phyloP scores from a whole-genome alignment of 2,797 vertebrate species.

The Arvicola amphibius region DNA sequence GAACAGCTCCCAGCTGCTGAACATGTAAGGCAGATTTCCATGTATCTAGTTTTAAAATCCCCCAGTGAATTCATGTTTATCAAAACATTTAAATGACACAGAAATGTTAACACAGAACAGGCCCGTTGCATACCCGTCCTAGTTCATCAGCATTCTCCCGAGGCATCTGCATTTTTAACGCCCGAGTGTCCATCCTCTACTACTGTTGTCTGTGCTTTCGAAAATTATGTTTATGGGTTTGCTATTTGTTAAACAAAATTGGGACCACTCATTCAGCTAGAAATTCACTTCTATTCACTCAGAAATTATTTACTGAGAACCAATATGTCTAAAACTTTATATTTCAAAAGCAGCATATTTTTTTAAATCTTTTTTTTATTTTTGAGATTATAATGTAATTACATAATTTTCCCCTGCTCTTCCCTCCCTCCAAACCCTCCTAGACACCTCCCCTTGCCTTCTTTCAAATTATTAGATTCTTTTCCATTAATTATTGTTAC shows the following conservation, averaged over 20 bases:
- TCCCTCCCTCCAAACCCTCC: not conserved
- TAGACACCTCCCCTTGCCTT: not conserved
- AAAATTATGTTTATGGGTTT: not conserved
- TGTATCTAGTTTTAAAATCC: not conserved
- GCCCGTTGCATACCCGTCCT: not conserved
- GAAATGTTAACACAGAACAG: conserved; percentile 9
- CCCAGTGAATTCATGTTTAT: not conserved
- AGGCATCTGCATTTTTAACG: not conserved
- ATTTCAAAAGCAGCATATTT: not conserved
- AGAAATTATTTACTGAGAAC: conserved; percentile 7
- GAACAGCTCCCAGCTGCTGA: not conserved
- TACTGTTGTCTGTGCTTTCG: not conserved
- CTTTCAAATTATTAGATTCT: not conserved
- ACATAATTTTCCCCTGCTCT: not conserved
- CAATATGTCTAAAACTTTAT: not conserved
- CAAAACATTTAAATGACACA: not conserved
- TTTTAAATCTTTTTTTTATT: not conserved
- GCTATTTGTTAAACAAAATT: conserved; percentile 8
- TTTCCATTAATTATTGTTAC: not conserved
- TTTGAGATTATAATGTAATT: not conserved
- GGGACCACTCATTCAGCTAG: conserved; percentile 23
- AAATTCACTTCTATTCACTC: conserved; percentile 1
- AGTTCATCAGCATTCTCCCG: not conserved
- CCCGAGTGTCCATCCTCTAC: not conserved
- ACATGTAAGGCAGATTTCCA: not conserved